Conservation (phyloP, 2,797 vertebrate genomes). For the Phoeniculus purpureus region DNA sequence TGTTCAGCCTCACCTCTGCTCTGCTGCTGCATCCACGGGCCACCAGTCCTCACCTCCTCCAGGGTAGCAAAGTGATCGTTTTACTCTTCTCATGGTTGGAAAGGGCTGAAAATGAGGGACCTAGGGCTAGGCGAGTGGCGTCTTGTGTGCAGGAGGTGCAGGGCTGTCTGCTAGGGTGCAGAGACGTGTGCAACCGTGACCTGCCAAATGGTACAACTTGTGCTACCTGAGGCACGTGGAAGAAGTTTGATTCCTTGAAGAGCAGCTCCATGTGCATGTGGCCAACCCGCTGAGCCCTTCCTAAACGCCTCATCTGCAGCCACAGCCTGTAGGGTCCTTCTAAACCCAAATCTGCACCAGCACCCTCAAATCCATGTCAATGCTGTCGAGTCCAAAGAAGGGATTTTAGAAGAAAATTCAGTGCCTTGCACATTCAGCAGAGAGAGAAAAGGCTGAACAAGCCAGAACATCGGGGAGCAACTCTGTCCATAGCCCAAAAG, state of each 20-base stretch:
- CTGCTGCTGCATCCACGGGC: fast-evolving
- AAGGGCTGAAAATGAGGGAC: not conserved
- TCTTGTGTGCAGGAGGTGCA: not conserved
- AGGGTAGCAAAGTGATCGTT: fast-evolving
- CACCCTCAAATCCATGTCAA: fast-evolving
- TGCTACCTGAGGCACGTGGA: not conserved
- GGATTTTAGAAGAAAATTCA: not conserved
- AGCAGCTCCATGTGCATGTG: not conserved
- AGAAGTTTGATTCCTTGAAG: not conserved
- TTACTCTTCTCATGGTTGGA: fast-evolving
- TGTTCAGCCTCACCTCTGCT: not conserved
- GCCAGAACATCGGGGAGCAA: not conserved
- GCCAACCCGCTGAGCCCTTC: not conserved
- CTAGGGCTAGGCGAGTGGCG: too few relatives aligned
- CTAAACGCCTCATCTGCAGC: not conserved
- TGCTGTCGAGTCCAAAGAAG: not conserved
- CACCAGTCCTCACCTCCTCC: not conserved
- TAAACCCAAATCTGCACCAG: not conserved
- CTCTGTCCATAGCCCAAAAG: not conserved
- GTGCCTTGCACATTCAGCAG: fast-evolving
- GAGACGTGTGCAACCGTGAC: fast-evolving
- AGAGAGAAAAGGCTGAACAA: not conserved
- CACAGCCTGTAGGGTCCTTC: fast-evolving
- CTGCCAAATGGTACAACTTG: fast-evolving
- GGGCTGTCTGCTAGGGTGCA: not conserved